These are phyloP conservation scores for Epirrhoe alternata DNA, from an alignment of 2,888 invertebrate species.

Conservation along the genomic window DNA sequence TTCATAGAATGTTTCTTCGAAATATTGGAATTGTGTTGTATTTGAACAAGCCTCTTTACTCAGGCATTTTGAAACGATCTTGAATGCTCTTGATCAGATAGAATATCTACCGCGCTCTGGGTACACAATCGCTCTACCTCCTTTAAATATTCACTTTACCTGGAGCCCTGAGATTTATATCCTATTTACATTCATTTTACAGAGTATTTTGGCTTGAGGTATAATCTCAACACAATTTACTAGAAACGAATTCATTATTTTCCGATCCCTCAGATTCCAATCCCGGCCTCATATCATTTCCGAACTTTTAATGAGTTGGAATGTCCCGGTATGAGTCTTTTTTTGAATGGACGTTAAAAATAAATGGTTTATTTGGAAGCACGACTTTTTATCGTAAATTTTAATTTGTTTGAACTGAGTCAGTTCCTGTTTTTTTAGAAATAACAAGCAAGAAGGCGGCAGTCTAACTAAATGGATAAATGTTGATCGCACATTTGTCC, in stretches of 20 bases:
- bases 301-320: conserved; percentile 16
- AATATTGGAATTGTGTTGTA: too few species aligned
- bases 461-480: too few species aligned
- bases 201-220: neutral
- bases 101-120: too few species aligned
- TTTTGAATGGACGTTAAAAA: conserved; percentile 2
- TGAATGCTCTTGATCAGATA: too few species aligned
- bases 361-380: neutral
- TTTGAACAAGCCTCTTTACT: too few species aligned
- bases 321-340: neutral
- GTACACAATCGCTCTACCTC: too few species aligned
- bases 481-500: too few species aligned
- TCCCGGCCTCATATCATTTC: conserved; percentile 4
- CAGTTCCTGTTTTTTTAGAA: neutral
- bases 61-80: too few species aligned
- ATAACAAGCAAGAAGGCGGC: neutral
- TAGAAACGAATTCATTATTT: neutral
- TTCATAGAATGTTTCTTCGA: too few species aligned
- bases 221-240: neutral
- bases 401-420: neutral
- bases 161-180: too few species aligned
- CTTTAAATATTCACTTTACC: too few species aligned
- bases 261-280: neutral
- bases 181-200: too few species aligned
- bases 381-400: neutral